Evolutionary conservation across 2,113 vertebrate species (phyloP), one percentile per base, ranked within the genome.

Genomic region (Etheostoma cragini): DNA sequence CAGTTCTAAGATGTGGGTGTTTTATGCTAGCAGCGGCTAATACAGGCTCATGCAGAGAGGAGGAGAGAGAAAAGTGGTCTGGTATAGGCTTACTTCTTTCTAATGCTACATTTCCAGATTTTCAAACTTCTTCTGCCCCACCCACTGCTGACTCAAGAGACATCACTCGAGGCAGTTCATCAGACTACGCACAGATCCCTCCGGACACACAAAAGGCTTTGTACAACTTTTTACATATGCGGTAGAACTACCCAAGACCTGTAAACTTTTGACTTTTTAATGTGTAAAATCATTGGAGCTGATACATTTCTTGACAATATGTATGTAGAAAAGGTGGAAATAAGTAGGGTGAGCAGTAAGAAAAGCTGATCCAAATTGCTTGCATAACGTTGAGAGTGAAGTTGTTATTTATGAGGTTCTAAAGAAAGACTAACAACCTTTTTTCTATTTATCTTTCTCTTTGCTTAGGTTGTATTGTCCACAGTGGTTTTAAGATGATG

Each of bases 381-480:
- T 82, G 33, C 62, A 71, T 57, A 72, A 86, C 16, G 57, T 65
- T 42, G 50, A 85, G 53, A 87, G 68, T 30, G 57, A 63, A 79
- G 50, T 50, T 72, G 26, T 83, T 77, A 90, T 89, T 86, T 82
- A 88, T 71, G 70, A 83, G 17, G 67, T 81, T 79, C 84, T 71
- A 17, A 33, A 83, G 80, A 82, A 82, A 84, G 82, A 91, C 89
- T 84, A 92, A 90, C 80, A 78, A 78, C 66, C 46, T 88, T 82
- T 83, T 84, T 80, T 76, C 69, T 81, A 65, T 85, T 83, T 83
- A 84, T 91, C 85, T 82, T 76, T 84, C 76, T 80, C 72, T 83
- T 68, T 81, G 72, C 85, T 89, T 86, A 81, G 74, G 77, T 78
- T 82, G 69, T 45, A 42, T 63, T 84, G 72, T 70, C 71, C 68